Conservation (phyloP, 1,140 invertebrate genomes). For the Zaprionus tsacasi region DNA sequence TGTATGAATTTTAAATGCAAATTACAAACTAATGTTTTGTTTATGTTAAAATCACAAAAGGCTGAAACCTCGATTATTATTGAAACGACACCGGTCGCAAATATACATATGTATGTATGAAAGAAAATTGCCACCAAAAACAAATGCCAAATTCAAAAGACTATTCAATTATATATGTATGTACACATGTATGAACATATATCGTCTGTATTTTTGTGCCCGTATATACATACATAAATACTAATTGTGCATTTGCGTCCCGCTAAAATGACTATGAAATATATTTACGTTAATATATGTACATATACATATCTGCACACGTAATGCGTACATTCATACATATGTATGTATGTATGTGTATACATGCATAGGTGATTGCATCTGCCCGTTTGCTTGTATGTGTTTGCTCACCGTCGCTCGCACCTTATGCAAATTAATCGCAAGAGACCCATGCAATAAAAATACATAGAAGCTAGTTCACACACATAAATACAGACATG, state of each 20-base stretch:
- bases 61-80: constrained; percentile 29
- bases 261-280: constrained; percentile 30
- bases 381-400: neutral
- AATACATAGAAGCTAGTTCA: constrained; percentile 2
- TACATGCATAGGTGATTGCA: constrained; percentile 1
- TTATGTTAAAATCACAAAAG: constrained; percentile 31
- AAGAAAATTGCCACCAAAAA: constrained; percentile 12
- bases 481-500: neutral
- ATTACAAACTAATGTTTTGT: constrained; percentile 22
- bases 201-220: neutral
- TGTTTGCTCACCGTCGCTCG: neutral
- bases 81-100: constrained; percentile 22
- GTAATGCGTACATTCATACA: constrained; percentile 8
- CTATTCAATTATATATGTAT: constrained; percentile 1
- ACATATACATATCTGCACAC: neutral
- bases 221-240: neutral
- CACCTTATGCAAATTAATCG: constrained; percentile 17
- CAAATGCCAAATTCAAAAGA: constrained; percentile 5
- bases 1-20: constrained; percentile 35
- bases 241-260: constrained; percentile 18
- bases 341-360: neutral
- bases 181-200: neutral
- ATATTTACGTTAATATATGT: constrained; percentile 3
- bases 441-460: constrained; percentile 45
- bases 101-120: constrained; percentile 8